phyloP scores from a whole-genome alignment of 2,888 invertebrate genomes.

The Tromatobia lineatoria region DNA sequence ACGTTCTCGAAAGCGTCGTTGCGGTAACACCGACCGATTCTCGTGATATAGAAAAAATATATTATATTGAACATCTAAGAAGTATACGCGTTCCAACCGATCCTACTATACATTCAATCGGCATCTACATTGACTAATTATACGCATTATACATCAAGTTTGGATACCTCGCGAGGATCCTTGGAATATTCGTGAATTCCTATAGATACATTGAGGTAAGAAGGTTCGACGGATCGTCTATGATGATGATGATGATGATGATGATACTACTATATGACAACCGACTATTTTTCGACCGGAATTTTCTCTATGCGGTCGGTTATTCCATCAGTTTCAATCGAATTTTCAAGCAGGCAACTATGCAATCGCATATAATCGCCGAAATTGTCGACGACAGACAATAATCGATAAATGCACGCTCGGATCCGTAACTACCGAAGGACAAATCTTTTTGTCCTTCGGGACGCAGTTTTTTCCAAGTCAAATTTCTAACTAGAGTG shows the following conservation, averaged over 20 bases:
- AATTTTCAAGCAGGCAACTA: constrained; percentile 82
- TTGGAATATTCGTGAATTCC: constrained; percentile 30
- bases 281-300: no score
- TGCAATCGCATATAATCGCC: constrained; percentile 78
- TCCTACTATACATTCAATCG: constrained; percentile 35
- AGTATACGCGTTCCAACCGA: constrained; percentile 47
- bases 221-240: constrained; percentile 45
- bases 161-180: background rate
- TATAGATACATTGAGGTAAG: constrained; percentile 58
- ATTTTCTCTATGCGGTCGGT: no score
- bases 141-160: constrained; percentile 23
- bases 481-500: no score
- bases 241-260: constrained; percentile 23
- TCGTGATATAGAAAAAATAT: constrained; percentile 62
- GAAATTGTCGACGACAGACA: constrained; percentile 63
- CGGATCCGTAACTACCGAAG: background rate
- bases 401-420: constrained; percentile 12
- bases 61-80: constrained; percentile 19
- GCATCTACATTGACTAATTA: constrained; percentile 54
- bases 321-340: no score
- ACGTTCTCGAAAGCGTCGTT: background rate
- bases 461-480: no score
- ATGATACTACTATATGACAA: constrained; percentile 16
- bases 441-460: no score
- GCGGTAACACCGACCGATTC: no score